Evolutionary conservation across 2,113 vertebrate genomes (phyloP), one percentile per base, ranked within the genome.

Genomic region (Thalassoma bifasciatum): DNA sequence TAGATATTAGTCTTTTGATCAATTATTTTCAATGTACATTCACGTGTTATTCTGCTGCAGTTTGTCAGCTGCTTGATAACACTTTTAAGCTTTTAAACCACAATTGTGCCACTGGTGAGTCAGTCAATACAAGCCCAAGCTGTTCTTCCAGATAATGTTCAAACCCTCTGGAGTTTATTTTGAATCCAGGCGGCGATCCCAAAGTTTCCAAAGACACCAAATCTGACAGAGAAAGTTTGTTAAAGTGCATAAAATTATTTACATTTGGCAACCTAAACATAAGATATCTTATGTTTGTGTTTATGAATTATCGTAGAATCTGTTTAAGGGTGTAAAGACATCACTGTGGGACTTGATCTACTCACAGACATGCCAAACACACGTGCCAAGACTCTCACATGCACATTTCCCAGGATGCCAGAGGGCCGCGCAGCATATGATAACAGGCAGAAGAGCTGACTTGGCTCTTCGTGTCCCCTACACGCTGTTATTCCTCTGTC

Each of bases 401-500:
- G 51, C 69, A 21, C 8, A 24, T 73, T 72, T 72, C 56, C 70
- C 79, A 68, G 17, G 22, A 16, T 67, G 76, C 76, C 82, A 7
- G 4, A 36, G 40, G 81, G 52, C 36, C 6, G 3, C 24, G 56
- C 72, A 72, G 66, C 66, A 40, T 72, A 38, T 16, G 70, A 79
- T 81, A 73, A 49, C 63, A 51, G 69, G 75, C 78, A 68, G 75
- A 63, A 26, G 70, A 73, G 77, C 68, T 76, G 79, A 83, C 70
- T 52, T 10, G 62, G 52, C 36, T 26, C 30, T 40, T 24, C 34
- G 0, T 5, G 8, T 75, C 57, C 7, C 40, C 47, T 34, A 17
- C 66, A 19, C 40, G 19, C 54, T 40, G 37, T 24, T 66, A 23
- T 51, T 61, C 69, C 58, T 37, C 51, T 42, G 57, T 34, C 72